Percentiles rank a stretch among this genome's conserved stretches.
These are phyloP conservation scores for Rhamphomyia laevipes DNA, from an alignment of 2,888 invertebrate species.

Conservation along the genomic window DNA sequence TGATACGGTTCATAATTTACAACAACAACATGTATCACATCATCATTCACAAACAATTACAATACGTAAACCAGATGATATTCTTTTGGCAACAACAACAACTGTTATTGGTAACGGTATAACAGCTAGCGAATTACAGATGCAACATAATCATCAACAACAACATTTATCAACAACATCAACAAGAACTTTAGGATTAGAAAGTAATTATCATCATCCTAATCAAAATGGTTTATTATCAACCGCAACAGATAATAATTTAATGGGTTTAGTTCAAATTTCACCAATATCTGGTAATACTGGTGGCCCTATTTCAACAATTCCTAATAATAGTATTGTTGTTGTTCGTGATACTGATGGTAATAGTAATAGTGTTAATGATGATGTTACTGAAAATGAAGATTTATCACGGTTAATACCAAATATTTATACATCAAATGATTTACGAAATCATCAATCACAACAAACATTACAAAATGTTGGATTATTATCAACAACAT, in stretches of 20 bases:
- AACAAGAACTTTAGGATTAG: slow-evolving; percentile 6
- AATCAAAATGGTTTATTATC: not conserved
- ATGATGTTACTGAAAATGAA: not conserved
- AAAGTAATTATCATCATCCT: slow-evolving; percentile 5
- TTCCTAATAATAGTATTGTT: not conserved
- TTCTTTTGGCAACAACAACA: slow-evolving; percentile 1
- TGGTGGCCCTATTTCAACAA: not conserved
- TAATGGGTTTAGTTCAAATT: not conserved
- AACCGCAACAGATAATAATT: not conserved
- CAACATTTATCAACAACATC: not conserved
- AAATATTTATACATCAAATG: slow-evolving; percentile 18
- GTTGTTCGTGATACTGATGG: not conserved
- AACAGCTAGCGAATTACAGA: not conserved
- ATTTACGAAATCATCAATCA: slow-evolving; percentile 17
- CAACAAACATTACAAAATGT: slow-evolving; percentile 8
- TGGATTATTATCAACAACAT: slow-evolving; percentile 5
- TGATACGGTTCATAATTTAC: not conserved
- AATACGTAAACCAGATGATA: slow-evolving; percentile 5
- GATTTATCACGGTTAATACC: slow-evolving; percentile 14
- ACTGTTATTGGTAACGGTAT: not conserved
- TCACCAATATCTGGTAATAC: not conserved
- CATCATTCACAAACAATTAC: not conserved
- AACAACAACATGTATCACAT: not conserved
- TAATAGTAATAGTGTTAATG: not conserved
- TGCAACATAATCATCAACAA: slow-evolving; percentile 3